These are phyloP conservation scores for Meliscaeva auricollis DNA, from an alignment of 2,888 invertebrate species.

Conservation along the genomic window DNA sequence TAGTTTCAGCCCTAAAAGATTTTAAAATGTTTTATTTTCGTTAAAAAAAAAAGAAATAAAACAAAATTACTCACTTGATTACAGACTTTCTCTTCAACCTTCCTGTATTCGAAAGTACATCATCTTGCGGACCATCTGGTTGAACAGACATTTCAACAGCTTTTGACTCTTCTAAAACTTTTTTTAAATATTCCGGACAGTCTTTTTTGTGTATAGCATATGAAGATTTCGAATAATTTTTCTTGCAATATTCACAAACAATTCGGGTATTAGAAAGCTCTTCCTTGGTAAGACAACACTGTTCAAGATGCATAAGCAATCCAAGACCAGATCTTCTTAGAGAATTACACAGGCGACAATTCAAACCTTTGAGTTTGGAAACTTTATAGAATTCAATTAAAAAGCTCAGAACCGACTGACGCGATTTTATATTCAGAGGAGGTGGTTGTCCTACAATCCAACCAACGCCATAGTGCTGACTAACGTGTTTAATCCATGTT, in stretches of 20 bases:
- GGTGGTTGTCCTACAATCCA: slow-evolving; percentile 79
- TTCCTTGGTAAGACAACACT: slow-evolving; percentile 78
- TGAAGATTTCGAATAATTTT: slow-evolving; percentile 76
- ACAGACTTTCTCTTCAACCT: slow-evolving; percentile 81
- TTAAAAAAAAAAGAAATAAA: background rate
- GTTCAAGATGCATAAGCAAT: slow-evolving; percentile 80
- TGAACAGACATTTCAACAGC: background rate
- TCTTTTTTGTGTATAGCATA: slow-evolving; percentile 77
- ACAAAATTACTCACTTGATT: slow-evolving; percentile 79
- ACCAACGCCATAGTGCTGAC: slow-evolving; percentile 82
- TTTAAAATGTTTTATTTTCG: background rate
- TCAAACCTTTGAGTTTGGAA: slow-evolving; percentile 73
- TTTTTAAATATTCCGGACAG: slow-evolving; percentile 75
- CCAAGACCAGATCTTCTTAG: slow-evolving; percentile 80
- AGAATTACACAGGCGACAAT: slow-evolving; percentile 81
- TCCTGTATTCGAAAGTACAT: slow-evolving; percentile 78
- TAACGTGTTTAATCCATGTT: slow-evolving; percentile 79
- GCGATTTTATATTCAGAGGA: slow-evolving; percentile 77
- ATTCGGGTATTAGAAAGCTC: slow-evolving; percentile 73
- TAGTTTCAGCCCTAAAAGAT: slow-evolving; percentile 80
- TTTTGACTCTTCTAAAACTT: background rate
- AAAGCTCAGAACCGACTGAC: slow-evolving; percentile 74
- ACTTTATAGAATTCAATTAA: slow-evolving; percentile 78
- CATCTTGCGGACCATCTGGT: slow-evolving; percentile 25
- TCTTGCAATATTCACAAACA: slow-evolving; percentile 79